phyloP scores from a whole-genome alignment of 2,888 invertebrate species.

The Macaria liturata region DNA sequence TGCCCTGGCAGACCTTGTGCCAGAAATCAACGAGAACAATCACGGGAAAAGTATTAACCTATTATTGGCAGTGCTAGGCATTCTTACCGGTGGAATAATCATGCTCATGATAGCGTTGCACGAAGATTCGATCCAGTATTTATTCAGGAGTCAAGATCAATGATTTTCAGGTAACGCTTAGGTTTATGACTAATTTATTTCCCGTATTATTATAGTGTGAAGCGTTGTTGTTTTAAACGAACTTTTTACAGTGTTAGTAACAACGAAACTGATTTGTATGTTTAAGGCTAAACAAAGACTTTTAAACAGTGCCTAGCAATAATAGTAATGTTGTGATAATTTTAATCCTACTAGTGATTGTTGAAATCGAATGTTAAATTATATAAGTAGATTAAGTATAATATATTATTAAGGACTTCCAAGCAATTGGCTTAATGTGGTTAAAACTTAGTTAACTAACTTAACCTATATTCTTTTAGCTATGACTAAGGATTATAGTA shows the following conservation, averaged over 20 bases:
- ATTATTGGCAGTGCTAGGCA: conserved; percentile 86
- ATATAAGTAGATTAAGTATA: background rate
- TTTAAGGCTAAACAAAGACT: conserved; percentile 13
- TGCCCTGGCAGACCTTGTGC: conserved; percentile 90
- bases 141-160: conserved; percentile 74
- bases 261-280: background rate
- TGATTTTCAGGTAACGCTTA: conserved; percentile 41
- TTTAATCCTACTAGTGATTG: conserved; percentile 11
- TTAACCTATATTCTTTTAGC: too few species aligned
- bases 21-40: conserved; percentile 83
- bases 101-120: conserved; percentile 90
- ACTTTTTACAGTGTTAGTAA: background rate
- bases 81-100: conserved; percentile 86
- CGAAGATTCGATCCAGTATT: conserved; percentile 84
- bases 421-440: too few species aligned
- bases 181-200: background rate
- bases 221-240: background rate
- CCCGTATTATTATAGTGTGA: background rate
- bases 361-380: conserved; percentile 23
- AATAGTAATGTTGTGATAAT: conserved; percentile 20
- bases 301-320: conserved; percentile 12
- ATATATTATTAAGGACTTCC: too few species aligned
- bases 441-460: too few species aligned
- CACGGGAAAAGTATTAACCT: conserved; percentile 80
- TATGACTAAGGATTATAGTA: too few species aligned